These are phyloP conservation scores for Cynoglossus semilaevis DNA, from an alignment of 2,113 vertebrate genomes.

Conservation along the genomic window DNA sequence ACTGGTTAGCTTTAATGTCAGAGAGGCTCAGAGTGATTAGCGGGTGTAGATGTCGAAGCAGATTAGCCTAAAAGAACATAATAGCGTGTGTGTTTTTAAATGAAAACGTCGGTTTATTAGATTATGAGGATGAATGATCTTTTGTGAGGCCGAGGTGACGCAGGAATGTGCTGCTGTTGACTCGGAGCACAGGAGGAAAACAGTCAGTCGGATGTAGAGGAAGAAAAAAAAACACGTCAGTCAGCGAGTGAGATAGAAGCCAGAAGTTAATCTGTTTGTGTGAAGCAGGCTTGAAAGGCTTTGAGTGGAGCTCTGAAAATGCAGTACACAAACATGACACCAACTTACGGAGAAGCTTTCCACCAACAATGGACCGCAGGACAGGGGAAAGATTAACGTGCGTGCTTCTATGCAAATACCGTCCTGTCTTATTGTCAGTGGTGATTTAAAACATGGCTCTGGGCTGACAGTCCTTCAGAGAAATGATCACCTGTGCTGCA, in stretches of 20 bases:
- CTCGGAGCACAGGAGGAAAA: neutral
- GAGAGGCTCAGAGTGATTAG: neutral
- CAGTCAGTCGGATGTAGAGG: neutral
- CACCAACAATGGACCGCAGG: neutral
- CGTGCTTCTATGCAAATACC: neutral
- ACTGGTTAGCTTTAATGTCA: neutral
- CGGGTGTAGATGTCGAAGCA: neutral
- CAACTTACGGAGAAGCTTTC: neutral
- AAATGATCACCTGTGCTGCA: slow-evolving; percentile 11
- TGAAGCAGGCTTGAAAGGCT: neutral
- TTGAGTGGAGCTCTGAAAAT: neutral
- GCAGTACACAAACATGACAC: neutral
- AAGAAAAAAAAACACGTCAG: neutral
- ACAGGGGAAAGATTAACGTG: neutral
- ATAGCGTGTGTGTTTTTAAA: neutral
- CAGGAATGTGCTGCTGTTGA: slow-evolving; percentile 27
- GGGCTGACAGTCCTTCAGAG: slow-evolving; percentile 25
- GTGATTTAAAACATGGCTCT: slow-evolving; percentile 20
- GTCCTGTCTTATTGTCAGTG: slow-evolving; percentile 8
- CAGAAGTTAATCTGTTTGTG: too few species aligned
- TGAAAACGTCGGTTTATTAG: slow-evolving; percentile 19
- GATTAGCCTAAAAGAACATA: neutral
- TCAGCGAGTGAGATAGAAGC: too few species aligned
- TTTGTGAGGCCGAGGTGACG: slow-evolving; percentile 5
- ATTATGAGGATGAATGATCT: slow-evolving; percentile 10